phyloP scores from a whole-genome alignment of 2,888 invertebrate genomes.

The Dryadula phaetusa region DNA sequence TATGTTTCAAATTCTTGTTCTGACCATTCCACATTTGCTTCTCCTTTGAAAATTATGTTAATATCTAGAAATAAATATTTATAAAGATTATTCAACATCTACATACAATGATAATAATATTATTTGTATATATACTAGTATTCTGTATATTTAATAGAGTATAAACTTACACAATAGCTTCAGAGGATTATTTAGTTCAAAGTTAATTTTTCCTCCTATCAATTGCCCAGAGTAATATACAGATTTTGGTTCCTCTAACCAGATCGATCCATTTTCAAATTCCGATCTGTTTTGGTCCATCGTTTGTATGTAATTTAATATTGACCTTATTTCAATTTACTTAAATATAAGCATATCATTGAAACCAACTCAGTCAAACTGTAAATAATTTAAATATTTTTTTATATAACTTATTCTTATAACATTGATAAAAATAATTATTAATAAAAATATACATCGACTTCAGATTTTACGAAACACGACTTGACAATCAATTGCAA shows the following conservation, averaged over 20 bases:
- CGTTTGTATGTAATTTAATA: neutral
- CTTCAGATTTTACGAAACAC: neutral
- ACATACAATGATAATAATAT: neutral
- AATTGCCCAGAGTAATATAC: slow-evolving; percentile 67
- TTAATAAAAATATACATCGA: neutral
- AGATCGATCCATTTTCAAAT: slow-evolving; percentile 55
- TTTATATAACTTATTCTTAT: neutral
- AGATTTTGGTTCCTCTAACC: slow-evolving; percentile 54
- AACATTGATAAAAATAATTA: neutral
- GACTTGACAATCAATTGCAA: neutral
- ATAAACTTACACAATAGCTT: slow-evolving; percentile 55
- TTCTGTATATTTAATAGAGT: neutral
- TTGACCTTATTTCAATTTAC: neutral
- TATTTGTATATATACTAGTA: neutral
- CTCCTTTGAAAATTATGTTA: slow-evolving; percentile 58
- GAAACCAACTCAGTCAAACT: neutral
- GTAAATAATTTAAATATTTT: neutral
- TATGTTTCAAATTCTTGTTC: slow-evolving; percentile 57
- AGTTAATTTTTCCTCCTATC: slow-evolving; percentile 58
- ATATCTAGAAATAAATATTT: slow-evolving; percentile 54
- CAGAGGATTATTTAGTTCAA: slow-evolving; percentile 55
- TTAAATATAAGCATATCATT: neutral
- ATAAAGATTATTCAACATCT: no score
- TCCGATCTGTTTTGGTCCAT: slow-evolving; percentile 21
- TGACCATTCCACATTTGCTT: slow-evolving; percentile 62